Evolutionary conservation across 2,797 vertebrate species (phyloP).

Genomic region (Pogoniulus pusillus): DNA sequence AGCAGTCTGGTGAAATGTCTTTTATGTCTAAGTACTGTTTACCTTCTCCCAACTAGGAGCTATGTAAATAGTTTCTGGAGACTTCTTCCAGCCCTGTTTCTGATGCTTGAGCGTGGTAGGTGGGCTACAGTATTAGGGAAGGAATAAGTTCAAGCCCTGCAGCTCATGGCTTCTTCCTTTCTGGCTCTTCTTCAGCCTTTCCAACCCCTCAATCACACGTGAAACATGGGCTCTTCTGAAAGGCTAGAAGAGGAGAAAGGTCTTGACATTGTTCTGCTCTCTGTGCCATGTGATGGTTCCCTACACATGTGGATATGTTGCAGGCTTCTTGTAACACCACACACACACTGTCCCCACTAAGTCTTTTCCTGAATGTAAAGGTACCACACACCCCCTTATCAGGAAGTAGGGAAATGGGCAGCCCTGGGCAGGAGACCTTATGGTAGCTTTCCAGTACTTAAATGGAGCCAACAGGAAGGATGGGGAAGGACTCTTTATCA

Average conservation of each 20-base stretch:
- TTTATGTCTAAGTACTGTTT: background rate
- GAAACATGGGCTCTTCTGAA: background rate
- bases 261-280: background rate
- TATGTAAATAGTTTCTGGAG: background rate
- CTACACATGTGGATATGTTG: accelerated
- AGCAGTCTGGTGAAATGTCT: background rate
- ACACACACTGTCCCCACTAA: background rate
- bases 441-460: background rate
- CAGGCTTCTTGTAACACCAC: background rate
- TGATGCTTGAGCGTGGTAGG: background rate
- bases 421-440: background rate
- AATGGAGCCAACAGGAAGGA: background rate
- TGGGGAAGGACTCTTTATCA: background rate
- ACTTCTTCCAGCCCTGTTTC: background rate
- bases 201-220: accelerated
- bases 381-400: background rate
- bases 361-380: background rate
- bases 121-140: background rate
- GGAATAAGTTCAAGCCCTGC: background rate
- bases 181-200: background rate
- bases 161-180: background rate
- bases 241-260: background rate
- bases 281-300: background rate
- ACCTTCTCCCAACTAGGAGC: background rate
- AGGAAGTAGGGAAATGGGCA: background rate